These are phyloP conservation scores for Ostrea denselamellosa DNA, from an alignment of 1,140 invertebrate species.

Conservation along the genomic window DNA sequence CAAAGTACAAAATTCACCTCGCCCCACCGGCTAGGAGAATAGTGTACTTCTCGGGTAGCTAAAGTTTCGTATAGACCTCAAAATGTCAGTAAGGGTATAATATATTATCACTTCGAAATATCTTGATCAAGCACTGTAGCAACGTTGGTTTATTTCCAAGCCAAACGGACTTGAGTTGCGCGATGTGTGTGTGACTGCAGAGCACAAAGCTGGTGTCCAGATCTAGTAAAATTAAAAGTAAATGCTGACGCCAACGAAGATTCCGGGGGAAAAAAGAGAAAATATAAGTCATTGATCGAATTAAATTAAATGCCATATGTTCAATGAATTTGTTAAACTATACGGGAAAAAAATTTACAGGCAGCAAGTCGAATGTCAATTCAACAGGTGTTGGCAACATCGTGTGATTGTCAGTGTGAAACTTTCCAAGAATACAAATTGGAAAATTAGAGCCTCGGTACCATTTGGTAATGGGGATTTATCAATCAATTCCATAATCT, in stretches of 20 bases:
- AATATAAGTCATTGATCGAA: conserved; percentile 6
- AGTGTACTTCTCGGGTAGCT: too few species aligned
- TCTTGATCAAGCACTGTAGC: too few species aligned
- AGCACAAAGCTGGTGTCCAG: too few species aligned
- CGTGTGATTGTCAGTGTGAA: neutral
- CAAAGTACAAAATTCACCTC: too few species aligned
- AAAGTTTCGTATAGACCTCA: too few species aligned
- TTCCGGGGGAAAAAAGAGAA: neutral
- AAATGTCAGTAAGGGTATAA: too few species aligned
- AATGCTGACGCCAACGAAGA: neutral
- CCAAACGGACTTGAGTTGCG: too few species aligned
- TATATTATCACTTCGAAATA: too few species aligned
- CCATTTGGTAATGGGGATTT: neutral
- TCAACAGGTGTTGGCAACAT: neutral
- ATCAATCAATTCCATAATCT: neutral
- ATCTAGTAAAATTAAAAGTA: neutral
- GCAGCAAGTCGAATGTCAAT: conserved; percentile 12
- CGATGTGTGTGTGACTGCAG: too few species aligned
- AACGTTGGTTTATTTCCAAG: too few species aligned
- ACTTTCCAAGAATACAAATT: conserved; percentile 14
- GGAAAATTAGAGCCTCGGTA: neutral
- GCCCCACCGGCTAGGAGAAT: too few species aligned
- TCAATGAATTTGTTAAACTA: neutral
- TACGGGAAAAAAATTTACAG: neutral
- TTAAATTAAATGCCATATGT: conserved; percentile 9